A percentile compares a stretch with the other conserved stretches of the same genome.
These are phyloP conservation scores for Chrysochloris asiatica DNA, from an alignment of 2,113 vertebrate species.

Conservation along the genomic window DNA sequence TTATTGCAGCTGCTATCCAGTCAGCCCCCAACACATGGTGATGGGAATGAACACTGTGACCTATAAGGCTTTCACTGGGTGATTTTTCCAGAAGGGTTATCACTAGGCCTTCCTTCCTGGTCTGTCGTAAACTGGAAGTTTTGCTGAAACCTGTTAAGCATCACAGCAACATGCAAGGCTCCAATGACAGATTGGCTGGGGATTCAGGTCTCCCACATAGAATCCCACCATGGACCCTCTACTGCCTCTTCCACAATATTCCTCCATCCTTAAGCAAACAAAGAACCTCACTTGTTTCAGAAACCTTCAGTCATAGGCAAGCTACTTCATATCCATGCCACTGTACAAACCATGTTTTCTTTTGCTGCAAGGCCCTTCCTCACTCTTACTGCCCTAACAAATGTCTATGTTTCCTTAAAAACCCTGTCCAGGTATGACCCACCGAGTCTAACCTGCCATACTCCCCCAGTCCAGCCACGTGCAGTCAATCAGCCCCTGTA, in stretches of 20 bases:
- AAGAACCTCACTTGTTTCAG: background rate
- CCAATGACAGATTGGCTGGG: background rate
- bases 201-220: background rate
- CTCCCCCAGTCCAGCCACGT: background rate
- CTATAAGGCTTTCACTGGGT: background rate
- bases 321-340: too few relatives aligned
- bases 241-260: background rate
- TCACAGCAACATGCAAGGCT: background rate
- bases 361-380: background rate
- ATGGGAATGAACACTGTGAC: background rate
- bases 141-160: background rate
- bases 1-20: background rate
- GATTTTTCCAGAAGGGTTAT: background rate
- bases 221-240: background rate
- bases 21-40: background rate
- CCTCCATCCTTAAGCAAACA: background rate
- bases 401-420: background rate
- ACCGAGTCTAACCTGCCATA: background rate
- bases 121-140: background rate
- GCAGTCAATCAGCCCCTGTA: background rate
- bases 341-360: too few relatives aligned
- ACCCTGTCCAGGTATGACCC: background rate
- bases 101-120: background rate
- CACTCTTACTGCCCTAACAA: background rate
- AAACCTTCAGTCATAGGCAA: background rate